Base-by-base conservation (phyloP, 2,113 vertebrate genomes). In the Pseudopipra pipra region DNA sequence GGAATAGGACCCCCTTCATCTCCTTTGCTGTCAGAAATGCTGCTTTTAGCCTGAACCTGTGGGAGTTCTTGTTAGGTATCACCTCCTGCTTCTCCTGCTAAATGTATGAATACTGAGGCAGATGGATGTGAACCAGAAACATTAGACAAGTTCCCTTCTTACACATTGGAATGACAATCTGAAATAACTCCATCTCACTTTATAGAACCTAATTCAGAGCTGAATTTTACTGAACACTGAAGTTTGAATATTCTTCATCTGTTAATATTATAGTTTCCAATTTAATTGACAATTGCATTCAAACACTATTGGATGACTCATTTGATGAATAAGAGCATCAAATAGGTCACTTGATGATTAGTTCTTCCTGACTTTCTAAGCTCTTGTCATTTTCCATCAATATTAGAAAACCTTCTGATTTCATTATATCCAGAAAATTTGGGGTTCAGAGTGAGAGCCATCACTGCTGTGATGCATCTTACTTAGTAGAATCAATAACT, bases 1-100 rank as follows among this genome's bases (percentile, higher is more conserved):
- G 27, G 44, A 83, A 58, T 5, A 0, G 0, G 72, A 90, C 5
- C 1, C 22, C 41, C 7, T 82, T 16, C 3, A 2, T 35, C 16
- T 88, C 39, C 20, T 71, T 63, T 72, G 6, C 25, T 87, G 35
- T 39, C 62, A 47, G 27, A 90, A 85, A 56, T 44, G 6, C 21
- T 66, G n/a, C n/a, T 63, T 88, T 49, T 33, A 86, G 67, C 37
- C 37, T 9, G 17, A 86, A 30, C 10, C n/a, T 54, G 37, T 61
- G 41, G 46, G 54, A 87, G 58, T 72, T 82, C 56, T 82, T 83
- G 52, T 68, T 76, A 62, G n/a, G 18, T 83, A 41, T 56, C 75
- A 61, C 62, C 62, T 79, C 41, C 74, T 63, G 65, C 35, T 87
- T 74, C 37, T 81, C 30, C 27, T 20, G 11, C 37, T 73, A 55